Conservation (phyloP, 2,113 vertebrate species). For the Empidonax traillii region DNA sequence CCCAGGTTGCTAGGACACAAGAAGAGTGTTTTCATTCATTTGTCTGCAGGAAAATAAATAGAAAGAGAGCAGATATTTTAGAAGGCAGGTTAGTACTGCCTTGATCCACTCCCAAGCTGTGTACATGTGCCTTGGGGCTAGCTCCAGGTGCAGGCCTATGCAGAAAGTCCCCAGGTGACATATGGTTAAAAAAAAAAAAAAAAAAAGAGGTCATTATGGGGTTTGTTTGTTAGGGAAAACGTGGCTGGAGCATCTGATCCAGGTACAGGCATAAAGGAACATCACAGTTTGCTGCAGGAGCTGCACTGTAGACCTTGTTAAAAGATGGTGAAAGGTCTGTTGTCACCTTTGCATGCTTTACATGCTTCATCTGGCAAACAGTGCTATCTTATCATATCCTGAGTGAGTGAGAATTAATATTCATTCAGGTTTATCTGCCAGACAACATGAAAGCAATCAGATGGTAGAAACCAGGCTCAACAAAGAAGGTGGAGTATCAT, state of each 20-base stretch:
- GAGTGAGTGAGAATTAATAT: not conserved
- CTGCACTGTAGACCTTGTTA: not conserved
- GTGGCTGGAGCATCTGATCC: not conserved
- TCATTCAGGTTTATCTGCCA: not conserved
- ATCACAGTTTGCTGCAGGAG: not conserved
- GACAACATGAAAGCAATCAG: not conserved
- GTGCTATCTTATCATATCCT: not conserved
- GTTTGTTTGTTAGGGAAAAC: not conserved
- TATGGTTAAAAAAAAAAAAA: not conserved
- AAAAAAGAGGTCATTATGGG: not conserved
- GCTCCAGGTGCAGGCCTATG: not conserved
- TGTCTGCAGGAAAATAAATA: not conserved
- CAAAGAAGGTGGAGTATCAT: not conserved
- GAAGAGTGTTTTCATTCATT: constrained; percentile 20
- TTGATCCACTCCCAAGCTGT: constrained; percentile 21
- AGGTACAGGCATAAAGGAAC: not conserved
- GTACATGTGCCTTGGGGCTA: not conserved
- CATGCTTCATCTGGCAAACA: not conserved
- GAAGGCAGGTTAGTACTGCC: not conserved
- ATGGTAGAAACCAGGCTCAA: not conserved
- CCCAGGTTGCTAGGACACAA: constrained; percentile 18
- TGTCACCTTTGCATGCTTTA: not conserved
- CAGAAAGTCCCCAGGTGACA: not conserved
- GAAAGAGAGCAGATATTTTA: not conserved
- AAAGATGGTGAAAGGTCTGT: not conserved